phyloP scores from a whole-genome alignment of 2,888 invertebrate genomes.

The Tiphia femorata region DNA sequence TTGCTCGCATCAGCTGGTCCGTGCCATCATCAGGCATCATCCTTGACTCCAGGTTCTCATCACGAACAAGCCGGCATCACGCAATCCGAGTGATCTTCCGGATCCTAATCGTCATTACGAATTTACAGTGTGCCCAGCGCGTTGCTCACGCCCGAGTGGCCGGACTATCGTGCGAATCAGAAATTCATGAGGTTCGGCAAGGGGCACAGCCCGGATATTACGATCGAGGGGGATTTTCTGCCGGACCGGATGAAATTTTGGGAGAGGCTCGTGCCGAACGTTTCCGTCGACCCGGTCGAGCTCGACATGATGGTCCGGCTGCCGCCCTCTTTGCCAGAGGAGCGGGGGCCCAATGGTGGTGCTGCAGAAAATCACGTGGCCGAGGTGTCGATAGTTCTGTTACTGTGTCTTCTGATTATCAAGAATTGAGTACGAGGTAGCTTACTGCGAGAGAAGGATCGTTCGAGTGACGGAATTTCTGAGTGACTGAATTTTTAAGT shows the following conservation, averaged over 20 bases:
- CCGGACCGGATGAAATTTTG: conserved; percentile 56
- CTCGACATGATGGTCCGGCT: not conserved
- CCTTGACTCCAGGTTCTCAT: no score
- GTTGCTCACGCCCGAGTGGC: conserved; percentile 45
- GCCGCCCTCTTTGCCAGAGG: not conserved
- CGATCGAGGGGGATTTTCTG: conserved; percentile 45
- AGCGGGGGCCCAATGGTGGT: no score
- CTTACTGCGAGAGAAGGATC: no score
- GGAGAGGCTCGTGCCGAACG: conserved; percentile 45
- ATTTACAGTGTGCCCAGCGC: conserved; percentile 54
- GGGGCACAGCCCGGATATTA: conserved; percentile 40
- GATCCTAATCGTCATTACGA: conserved; percentile 30
- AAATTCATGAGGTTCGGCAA: conserved; percentile 53
- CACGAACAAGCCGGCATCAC: not conserved
- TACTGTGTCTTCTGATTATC: no score
- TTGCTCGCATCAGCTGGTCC: no score
- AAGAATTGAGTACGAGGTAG: no score
- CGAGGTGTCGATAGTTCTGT: no score
- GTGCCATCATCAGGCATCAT: no score
- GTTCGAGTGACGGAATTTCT: no score
- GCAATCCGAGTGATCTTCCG: conserved; percentile 6
- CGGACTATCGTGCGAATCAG: conserved; percentile 47
- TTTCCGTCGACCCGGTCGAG: conserved; percentile 14
- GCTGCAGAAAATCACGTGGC: no score
- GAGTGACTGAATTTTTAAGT: no score